Evolutionary conservation across 2,797 vertebrate species (phyloP), one percentile per base, ranked within the genome.

Genomic region (Myotis findleyi): DNA sequence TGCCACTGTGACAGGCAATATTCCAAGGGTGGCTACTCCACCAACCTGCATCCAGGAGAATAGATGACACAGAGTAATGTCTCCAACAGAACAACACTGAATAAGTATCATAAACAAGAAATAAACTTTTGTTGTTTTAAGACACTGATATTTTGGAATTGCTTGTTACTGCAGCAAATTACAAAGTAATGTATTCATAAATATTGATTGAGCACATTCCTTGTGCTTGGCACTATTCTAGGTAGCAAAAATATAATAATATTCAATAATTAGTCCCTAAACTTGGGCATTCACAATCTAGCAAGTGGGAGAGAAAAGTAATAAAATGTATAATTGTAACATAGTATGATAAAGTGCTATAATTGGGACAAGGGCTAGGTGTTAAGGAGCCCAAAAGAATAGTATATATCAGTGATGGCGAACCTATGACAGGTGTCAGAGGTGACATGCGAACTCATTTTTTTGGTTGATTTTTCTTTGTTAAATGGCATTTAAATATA

Each of bases 121-220:
- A 59, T 33, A 82, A 85, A 71, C 17, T 68, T 68, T 68, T 68
- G 3, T 41, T 81, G 38, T 72, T 89, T 85, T 76, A 64, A 82
- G 49, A 59, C 30, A 41, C 30, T 53, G 64, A 44, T 72, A 72
- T 59, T 75, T 91, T 16, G 36, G 21, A 33, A 72, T 47, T 77
- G 33, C 76, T 53, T 87, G 25, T 41, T 64, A 85, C 21, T 89
- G 20, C 20, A 89, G 44, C 44, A 93, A 95, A 93, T 69, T 55
- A 33, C 13, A 73, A 87, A 57, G n/a, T 21, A 93, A 90, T 57
- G 87, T 81, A 83, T 85, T 91, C 36, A 81, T 41, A 88, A 94
- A 88, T 89, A 93, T 71, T 88, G 84, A 64, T 20, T 80, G 57
- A 83, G 30, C 21, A 71, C 36, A 71, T 73, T 94, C n/a, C 55